phyloP scores from a whole-genome alignment of 2,888 invertebrate species.

The Andrena minutula region DNA sequence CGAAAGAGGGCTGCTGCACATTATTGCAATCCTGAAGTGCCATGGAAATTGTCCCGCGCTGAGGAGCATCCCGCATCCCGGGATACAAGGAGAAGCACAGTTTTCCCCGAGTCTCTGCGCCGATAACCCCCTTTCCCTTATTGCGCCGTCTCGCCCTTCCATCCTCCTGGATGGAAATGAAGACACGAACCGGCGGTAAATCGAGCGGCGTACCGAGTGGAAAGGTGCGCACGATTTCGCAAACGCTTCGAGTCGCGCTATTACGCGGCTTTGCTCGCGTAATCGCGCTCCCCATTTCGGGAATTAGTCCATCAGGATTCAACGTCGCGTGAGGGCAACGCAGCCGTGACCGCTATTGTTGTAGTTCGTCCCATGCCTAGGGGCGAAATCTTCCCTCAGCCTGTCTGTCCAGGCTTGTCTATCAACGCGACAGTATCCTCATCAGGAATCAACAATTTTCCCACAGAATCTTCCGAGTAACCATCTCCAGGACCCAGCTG shows the following conservation, averaged over 20 bases:
- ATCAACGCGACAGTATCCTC: not conserved
- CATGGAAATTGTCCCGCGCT: not conserved
- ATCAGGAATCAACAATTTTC: constrained; percentile 21
- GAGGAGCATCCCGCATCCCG: not conserved
- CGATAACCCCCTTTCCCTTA: constrained; percentile 22
- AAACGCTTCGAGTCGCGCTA: constrained; percentile 52
- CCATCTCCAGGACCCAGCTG: not conserved
- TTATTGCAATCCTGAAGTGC: not conserved
- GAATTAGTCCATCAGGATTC: constrained; percentile 69
- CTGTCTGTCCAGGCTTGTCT: not conserved
- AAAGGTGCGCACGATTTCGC: constrained; percentile 63
- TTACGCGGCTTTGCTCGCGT: constrained; percentile 64
- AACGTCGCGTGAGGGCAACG: constrained; percentile 66
- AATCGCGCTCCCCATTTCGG: constrained; percentile 61
- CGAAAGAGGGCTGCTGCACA: not conserved
- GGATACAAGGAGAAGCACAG: constrained; percentile 3
- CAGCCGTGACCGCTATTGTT: constrained; percentile 49
- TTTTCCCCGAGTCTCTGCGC: constrained; percentile 5
- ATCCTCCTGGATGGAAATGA: constrained; percentile 37
- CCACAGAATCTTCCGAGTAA: not conserved
- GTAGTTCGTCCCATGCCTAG: constrained; percentile 10
- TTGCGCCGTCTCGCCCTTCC: constrained; percentile 19
- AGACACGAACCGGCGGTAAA: constrained; percentile 56
- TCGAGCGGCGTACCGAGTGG: constrained; percentile 41
- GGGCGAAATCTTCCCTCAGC: constrained; percentile 1